These are phyloP conservation scores for Oreochromis grahami DNA, from an alignment of 2,797 vertebrate species.

Conservation along the genomic window DNA sequence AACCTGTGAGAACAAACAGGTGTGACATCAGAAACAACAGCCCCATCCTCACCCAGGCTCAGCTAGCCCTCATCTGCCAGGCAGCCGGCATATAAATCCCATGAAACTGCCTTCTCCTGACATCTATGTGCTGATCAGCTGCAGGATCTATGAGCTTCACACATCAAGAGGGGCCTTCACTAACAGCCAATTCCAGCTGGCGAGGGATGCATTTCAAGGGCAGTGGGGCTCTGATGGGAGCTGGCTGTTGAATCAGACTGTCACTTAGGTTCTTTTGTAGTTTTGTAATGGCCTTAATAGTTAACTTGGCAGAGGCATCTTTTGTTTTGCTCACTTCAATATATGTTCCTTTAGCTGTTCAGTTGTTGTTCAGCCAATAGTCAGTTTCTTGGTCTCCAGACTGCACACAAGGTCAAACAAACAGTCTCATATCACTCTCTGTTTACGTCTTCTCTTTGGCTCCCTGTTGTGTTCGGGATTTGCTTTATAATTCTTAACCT, in stretches of 20 bases:
- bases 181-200: not conserved
- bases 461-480: not conserved
- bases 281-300: not conserved
- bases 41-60: not conserved
- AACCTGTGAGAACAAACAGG: constrained; percentile 27
- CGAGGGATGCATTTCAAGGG: not conserved
- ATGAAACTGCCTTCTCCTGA: constrained; percentile 25
- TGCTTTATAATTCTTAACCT: not conserved
- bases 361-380: not conserved
- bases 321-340: not conserved
- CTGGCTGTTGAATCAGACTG: not conserved
- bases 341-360: not conserved
- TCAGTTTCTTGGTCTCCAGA: not conserved
- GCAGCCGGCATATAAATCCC: constrained; percentile 36
- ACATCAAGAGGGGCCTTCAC: not conserved
- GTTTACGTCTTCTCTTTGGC: not conserved
- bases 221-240: not conserved
- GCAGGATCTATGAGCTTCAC: constrained; percentile 35
- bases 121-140: constrained; percentile 34
- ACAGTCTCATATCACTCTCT: not conserved
- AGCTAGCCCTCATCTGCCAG: constrained; percentile 1
- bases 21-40: constrained; percentile 20
- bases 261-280: not conserved
- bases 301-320: not conserved
- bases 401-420: not conserved